These are phyloP conservation scores for Trematocara unimaculatum DNA, from an alignment of 2,113 vertebrate species.

Conservation along the genomic window DNA sequence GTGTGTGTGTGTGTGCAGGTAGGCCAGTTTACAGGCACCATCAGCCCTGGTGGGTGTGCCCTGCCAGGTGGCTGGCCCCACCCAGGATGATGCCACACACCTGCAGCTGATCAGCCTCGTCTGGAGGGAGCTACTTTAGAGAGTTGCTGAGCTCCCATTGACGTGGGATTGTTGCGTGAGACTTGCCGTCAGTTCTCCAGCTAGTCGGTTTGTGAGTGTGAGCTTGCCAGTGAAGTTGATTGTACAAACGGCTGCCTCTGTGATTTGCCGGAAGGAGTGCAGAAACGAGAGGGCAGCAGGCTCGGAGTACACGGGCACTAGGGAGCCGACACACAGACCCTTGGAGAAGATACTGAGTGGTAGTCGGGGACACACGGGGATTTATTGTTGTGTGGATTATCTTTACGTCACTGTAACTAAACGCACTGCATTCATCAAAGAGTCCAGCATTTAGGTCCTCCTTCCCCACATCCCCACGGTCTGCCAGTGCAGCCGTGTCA, in stretches of 20 bases:
- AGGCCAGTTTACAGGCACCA: background rate
- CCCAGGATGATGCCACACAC: background rate
- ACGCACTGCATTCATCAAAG: background rate
- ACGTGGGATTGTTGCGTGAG: fast-evolving
- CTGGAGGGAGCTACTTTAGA: background rate
- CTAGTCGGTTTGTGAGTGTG: background rate
- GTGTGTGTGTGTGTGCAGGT: background rate
- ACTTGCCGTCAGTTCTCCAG: background rate
- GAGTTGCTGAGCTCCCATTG: fast-evolving
- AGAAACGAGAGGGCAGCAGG: background rate
- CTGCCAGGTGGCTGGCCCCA: background rate
- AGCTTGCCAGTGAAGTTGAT: background rate
- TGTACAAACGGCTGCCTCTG: background rate
- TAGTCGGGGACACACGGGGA: background rate
- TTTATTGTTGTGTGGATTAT: background rate
- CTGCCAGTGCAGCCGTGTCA: background rate
- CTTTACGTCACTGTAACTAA: background rate
- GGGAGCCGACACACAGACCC: background rate
- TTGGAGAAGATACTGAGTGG: background rate
- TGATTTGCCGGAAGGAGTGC: background rate
- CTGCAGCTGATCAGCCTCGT: background rate
- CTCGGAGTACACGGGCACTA: background rate
- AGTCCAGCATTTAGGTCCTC: background rate
- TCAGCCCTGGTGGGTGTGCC: background rate
- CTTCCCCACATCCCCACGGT: background rate